A percentile compares a stretch with the other conserved stretches of the same genome.
These are phyloP conservation scores for Matsumyia berberina DNA, from an alignment of 2,888 invertebrate species.

Conservation along the genomic window DNA sequence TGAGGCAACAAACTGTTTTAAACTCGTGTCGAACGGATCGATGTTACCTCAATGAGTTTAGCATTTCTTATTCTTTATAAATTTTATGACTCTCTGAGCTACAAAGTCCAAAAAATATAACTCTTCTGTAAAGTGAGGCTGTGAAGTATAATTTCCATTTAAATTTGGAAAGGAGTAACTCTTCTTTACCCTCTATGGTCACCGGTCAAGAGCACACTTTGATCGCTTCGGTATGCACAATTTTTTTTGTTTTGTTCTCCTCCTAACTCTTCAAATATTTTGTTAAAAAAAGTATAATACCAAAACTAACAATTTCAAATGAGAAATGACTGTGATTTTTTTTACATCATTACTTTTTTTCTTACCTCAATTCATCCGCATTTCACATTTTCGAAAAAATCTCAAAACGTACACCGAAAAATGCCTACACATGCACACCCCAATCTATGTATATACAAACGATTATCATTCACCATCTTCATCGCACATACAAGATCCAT, in stretches of 20 bases:
- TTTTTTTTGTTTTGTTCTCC: conserved; percentile 14
- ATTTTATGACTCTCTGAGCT: background rate
- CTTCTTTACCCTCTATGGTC: conserved; percentile 34
- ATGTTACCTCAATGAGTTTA: too few species aligned
- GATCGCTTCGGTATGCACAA: conserved; percentile 48
- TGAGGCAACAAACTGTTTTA: too few species aligned
- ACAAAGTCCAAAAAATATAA: background rate
- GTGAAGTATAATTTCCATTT: conserved; percentile 27
- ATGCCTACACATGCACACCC: conserved; percentile 61
- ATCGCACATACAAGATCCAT: conserved; percentile 78
- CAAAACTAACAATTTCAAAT: conserved; percentile 49
- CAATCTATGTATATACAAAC: conserved; percentile 63
- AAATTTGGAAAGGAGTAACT: conserved; percentile 42
- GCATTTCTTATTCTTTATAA: too few species aligned
- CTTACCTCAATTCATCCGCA: conserved; percentile 61
- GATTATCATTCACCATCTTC: conserved; percentile 75
- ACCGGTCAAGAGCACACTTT: conserved; percentile 46
- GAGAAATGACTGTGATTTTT: conserved; percentile 52
- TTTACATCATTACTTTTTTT: conserved; percentile 52
- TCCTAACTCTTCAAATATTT: conserved; percentile 28
- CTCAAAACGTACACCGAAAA: conserved; percentile 62
- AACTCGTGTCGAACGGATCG: too few species aligned
- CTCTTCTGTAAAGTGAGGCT: conserved; percentile 34
- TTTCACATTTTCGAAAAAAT: conserved; percentile 66
- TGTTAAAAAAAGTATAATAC: conserved; percentile 22